phyloP scores from a whole-genome alignment of 2,797 vertebrate species.

The Malacoctenus gilli region DNA sequence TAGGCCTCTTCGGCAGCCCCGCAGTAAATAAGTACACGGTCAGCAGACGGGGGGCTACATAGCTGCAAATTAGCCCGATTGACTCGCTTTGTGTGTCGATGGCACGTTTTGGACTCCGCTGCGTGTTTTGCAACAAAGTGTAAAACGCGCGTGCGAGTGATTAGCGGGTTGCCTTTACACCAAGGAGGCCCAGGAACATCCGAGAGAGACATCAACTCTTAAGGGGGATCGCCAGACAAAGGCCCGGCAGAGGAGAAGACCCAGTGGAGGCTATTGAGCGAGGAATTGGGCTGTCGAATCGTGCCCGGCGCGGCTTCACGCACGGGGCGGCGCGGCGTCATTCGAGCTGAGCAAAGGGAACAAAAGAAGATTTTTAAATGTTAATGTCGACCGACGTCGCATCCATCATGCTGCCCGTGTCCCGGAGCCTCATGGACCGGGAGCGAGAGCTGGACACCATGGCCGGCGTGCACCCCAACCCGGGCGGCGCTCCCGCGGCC shows the following conservation, averaged over 20 bases:
- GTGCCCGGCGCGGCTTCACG: conserved; percentile 23
- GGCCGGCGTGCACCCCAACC: conserved; percentile 74
- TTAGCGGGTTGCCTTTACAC: neutral
- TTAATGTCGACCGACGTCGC: conserved; percentile 89
- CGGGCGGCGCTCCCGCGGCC: conserved; percentile 68
- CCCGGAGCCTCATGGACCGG: conserved; percentile 84
- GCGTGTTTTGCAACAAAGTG: too few species aligned
- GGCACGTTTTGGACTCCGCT: too few species aligned
- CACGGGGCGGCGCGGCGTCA: conserved; percentile 32
- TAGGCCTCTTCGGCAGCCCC: conserved; percentile 69
- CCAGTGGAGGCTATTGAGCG: conserved; percentile 22
- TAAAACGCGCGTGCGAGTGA: neutral
- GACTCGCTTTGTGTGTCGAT: neutral
- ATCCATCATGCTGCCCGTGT: conserved; percentile 86
- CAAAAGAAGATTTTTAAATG: conserved; percentile 76
- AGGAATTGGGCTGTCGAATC: conserved; percentile 18
- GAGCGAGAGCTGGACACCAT: conserved; percentile 83
- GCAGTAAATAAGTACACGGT: conserved; percentile 62
- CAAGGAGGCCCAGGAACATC: conserved; percentile 26
- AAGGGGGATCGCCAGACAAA: conserved; percentile 45
- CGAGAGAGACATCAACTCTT: conserved; percentile 48
- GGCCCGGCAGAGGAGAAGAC: conserved; percentile 37
- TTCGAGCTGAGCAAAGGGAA: conserved; percentile 40
- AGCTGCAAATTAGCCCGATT: conserved; percentile 37
- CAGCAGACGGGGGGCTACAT: conserved; percentile 46